phyloP scores from a whole-genome alignment of 2,113 vertebrate genomes.

The Podarcis raffonei region DNA sequence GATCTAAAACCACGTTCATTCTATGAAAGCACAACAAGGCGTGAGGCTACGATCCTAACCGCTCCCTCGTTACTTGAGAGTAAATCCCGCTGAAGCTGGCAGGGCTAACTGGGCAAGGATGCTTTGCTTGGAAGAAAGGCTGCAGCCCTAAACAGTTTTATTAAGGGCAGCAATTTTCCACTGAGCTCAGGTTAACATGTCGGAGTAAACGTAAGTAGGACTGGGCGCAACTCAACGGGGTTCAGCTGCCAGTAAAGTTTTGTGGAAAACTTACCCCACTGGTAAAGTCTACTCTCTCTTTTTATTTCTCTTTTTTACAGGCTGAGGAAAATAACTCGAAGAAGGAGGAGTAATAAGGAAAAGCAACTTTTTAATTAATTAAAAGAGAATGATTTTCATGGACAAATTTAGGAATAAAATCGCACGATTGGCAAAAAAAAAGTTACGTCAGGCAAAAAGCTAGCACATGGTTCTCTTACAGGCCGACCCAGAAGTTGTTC shows the following conservation, averaged over 20 bases:
- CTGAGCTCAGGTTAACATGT: background rate
- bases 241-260: background rate
- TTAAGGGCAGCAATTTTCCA: background rate
- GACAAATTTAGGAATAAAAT: conserved; percentile 62
- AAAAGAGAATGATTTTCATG: background rate
- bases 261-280: background rate
- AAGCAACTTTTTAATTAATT: conserved; percentile 58
- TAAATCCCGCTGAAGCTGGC: background rate
- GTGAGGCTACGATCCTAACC: no score
- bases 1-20: background rate
- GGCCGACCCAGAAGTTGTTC: conserved; percentile 56
- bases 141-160: background rate
- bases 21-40: no score
- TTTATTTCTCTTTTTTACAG: background rate
- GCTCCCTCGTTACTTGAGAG: background rate
- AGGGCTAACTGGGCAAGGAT: background rate
- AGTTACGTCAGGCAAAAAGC: conserved; percentile 66
- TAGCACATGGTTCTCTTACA: conserved; percentile 12
- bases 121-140: background rate
- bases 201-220: background rate
- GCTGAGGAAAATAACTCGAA: background rate
- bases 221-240: no score
- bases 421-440: conserved; percentile 45
- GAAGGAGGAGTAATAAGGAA: background rate
- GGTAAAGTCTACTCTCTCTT: background rate